phyloP scores from a whole-genome alignment of 2,888 invertebrate genomes.

The Drosophila yooni region DNA sequence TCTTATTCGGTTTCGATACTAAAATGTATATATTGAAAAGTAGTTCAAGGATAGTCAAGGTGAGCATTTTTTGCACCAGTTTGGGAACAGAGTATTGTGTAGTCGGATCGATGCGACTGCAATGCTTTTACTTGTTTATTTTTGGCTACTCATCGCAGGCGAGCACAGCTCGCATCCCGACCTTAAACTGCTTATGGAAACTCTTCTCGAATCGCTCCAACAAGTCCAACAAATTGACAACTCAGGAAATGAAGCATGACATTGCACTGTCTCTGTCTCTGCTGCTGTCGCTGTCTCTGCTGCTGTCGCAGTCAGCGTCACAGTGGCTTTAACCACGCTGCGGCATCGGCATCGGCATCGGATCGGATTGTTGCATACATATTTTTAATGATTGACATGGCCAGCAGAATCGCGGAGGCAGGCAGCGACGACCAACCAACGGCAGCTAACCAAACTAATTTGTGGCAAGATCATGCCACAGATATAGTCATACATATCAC shows the following conservation, averaged over 20 bases:
- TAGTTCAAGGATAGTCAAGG: not conserved
- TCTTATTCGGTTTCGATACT: not conserved
- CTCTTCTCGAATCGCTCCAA: conserved; percentile 31
- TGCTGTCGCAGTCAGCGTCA: conserved; percentile 13
- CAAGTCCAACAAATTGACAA: conserved; percentile 80
- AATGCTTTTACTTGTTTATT: not conserved
- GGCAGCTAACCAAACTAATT: conserved; percentile 80
- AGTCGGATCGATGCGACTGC: not conserved
- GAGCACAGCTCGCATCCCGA: conserved; percentile 23
- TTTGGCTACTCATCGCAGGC: conserved; percentile 52
- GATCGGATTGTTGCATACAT: conserved; percentile 47
- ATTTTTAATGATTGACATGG: conserved; percentile 59
- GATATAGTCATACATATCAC: conserved; percentile 79
- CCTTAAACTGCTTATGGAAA: conserved; percentile 51
- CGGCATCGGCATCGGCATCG: conserved; percentile 14
- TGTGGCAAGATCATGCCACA: conserved; percentile 79
- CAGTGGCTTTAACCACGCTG: not conserved
- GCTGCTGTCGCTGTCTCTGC: conserved; percentile 13
- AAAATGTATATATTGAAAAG: not conserved
- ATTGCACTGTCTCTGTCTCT: conserved; percentile 76
- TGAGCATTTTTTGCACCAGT: not conserved
- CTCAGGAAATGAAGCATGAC: conserved; percentile 84
- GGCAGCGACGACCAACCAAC: conserved; percentile 39
- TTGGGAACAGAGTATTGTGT: not conserved
- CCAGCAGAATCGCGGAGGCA: conserved; percentile 41